Evolutionary conservation across 2,113 vertebrate species (phyloP).

Genomic region (Syngnathus scovelli): DNA sequence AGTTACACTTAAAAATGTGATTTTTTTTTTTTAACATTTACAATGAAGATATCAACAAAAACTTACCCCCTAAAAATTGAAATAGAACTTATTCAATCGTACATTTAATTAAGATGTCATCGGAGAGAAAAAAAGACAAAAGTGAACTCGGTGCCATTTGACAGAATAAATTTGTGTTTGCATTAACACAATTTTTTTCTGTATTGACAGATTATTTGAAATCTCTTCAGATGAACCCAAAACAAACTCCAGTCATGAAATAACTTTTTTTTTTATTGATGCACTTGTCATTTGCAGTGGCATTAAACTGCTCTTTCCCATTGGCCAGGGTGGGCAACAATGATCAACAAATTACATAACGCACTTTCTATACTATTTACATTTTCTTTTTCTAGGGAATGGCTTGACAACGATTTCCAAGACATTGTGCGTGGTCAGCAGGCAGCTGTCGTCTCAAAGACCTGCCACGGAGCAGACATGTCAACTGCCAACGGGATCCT

Average conservation of each 20-base stretch:
- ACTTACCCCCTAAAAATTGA: no score
- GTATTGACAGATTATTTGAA: neutral
- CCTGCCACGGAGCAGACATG: conserved; percentile 46
- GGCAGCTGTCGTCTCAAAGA: conserved; percentile 42
- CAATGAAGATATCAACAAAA: no score
- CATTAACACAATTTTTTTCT: neutral
- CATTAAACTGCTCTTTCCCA: neutral
- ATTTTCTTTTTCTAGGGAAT: conserved; percentile 63
- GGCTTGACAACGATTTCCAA: conserved; percentile 74
- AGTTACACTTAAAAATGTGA: no score
- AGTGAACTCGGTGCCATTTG: no score
- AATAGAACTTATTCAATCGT: no score
- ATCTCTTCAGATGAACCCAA: neutral
- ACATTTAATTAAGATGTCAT: no score
- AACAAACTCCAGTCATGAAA: neutral
- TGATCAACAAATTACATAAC: no score
- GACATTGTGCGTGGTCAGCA: conserved; percentile 40
- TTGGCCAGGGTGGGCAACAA: no score
- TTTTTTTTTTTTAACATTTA: no score
- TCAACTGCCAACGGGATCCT: conserved; percentile 72
- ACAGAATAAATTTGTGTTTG: neutral
- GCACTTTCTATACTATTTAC: no score
- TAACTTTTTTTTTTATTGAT: neutral
- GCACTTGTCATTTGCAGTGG: neutral
- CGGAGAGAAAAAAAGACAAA: neutral